Evolutionary conservation across 1,140 invertebrate species (phyloP).

Genomic region (Drosophila jambulina): DNA sequence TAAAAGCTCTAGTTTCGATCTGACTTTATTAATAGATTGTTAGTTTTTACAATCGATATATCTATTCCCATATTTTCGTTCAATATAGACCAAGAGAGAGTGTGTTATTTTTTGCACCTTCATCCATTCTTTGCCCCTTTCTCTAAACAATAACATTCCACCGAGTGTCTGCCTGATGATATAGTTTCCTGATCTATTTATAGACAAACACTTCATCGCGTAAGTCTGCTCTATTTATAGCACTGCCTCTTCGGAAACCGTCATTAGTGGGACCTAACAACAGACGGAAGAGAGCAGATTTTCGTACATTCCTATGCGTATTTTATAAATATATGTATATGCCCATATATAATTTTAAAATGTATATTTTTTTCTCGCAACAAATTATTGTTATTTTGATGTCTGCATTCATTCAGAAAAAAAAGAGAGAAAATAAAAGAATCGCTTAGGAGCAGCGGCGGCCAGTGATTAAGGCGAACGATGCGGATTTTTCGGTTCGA

Average conservation of each 20-base stretch:
- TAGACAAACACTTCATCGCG: conserved; percentile 7
- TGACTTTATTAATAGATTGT: no score
- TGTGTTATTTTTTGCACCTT: conserved; percentile 4
- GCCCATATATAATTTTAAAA: conserved; percentile 42
- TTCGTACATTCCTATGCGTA: conserved; percentile 15
- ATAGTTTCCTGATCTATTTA: conserved; percentile 34
- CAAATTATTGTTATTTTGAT: conserved; percentile 81
- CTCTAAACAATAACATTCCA: conserved; percentile 5
- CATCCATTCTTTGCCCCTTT: neutral
- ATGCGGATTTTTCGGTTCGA: conserved; percentile 27
- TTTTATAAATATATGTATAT: conserved; percentile 17
- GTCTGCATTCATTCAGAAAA: conserved; percentile 81
- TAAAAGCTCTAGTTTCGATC: no score
- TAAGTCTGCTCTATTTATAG: conserved; percentile 37
- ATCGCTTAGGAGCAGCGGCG: conserved; percentile 35
- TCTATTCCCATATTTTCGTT: neutral
- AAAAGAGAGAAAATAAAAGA: conserved; percentile 1
- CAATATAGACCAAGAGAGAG: neutral
- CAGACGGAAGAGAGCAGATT: conserved; percentile 2
- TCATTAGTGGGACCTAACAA: neutral
- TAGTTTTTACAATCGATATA: neutral
- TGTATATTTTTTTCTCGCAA: conserved; percentile 51
- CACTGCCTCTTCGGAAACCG: neutral
- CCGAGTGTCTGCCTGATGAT: neutral
- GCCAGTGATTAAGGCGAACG: conserved; percentile 31